phyloP scores from a whole-genome alignment of 2,113 vertebrate genomes.

The Podarcis muralis region DNA sequence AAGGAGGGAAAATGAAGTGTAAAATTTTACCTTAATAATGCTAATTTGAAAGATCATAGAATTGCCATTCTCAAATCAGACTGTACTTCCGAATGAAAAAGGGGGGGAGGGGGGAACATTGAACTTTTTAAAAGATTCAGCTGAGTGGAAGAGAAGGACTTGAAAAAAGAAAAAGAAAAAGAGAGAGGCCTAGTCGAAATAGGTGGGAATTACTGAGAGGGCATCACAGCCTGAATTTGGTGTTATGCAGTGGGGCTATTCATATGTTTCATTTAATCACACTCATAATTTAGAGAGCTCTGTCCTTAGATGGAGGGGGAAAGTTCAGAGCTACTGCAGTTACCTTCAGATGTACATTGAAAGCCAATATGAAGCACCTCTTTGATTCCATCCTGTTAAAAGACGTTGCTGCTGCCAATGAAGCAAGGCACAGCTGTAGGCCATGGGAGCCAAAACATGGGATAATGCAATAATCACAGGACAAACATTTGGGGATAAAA shows the following conservation, averaged over 20 bases:
- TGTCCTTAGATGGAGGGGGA: slow-evolving; percentile 11
- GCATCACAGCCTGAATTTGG: not conserved
- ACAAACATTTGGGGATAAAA: too few species aligned
- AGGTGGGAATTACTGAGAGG: not conserved
- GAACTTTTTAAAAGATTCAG: slow-evolving; percentile 11
- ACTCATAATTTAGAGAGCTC: slow-evolving; percentile 11
- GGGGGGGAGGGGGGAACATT: not conserved
- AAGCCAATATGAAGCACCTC: not conserved
- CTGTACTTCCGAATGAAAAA: not conserved
- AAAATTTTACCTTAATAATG: not conserved
- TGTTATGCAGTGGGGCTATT: not conserved
- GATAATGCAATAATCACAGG: too few species aligned
- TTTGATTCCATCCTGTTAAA: not conserved
- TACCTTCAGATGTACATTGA: not conserved
- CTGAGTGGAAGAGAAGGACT: slow-evolving; percentile 9
- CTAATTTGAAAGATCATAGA: slow-evolving; percentile 27
- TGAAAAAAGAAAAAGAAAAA: not conserved
- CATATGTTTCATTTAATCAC: not conserved
- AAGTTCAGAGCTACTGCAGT: not conserved
- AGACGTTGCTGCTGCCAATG: not conserved
- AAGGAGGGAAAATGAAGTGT: not conserved
- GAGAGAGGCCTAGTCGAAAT: slow-evolving; percentile 1
- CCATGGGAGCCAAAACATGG: too few species aligned
- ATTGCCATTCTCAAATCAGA: not conserved
- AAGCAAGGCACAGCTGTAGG: too few species aligned